Conservation (phyloP, 2,797 vertebrate species). For the Loriculus beryllinus region DNA sequence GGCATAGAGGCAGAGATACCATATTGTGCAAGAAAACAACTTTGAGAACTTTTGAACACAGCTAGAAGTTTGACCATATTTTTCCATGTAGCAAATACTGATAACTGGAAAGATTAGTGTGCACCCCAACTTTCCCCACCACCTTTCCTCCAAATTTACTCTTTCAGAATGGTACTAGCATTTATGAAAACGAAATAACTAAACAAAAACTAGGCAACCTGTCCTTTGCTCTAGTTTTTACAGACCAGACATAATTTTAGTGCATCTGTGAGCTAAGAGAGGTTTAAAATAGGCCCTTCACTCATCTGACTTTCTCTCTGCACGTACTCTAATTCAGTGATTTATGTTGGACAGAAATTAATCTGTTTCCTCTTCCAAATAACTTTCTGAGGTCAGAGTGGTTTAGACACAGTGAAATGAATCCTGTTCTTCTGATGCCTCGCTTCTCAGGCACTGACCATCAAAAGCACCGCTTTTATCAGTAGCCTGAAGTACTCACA, state of each 20-base stretch:
- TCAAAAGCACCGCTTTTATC: background rate
- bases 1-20: background rate
- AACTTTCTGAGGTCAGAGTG: background rate
- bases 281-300: background rate
- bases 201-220: background rate
- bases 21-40: background rate
- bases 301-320: background rate
- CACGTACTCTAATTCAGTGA: background rate
- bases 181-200: background rate
- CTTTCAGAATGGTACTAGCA: background rate
- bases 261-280: background rate
- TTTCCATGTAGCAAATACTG: background rate
- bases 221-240: background rate
- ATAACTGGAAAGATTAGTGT: background rate
- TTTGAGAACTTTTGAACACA: background rate
- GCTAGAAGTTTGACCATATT: background rate
- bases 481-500: background rate
- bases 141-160: background rate
- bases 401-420: background rate
- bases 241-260: background rate
- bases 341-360: background rate
- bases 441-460: background rate
- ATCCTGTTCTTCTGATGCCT: background rate
- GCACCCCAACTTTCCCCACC: fast-evolving
- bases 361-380: background rate